phyloP scores from a whole-genome alignment of 1,140 invertebrate species.

The Polypedilum pembai region DNA sequence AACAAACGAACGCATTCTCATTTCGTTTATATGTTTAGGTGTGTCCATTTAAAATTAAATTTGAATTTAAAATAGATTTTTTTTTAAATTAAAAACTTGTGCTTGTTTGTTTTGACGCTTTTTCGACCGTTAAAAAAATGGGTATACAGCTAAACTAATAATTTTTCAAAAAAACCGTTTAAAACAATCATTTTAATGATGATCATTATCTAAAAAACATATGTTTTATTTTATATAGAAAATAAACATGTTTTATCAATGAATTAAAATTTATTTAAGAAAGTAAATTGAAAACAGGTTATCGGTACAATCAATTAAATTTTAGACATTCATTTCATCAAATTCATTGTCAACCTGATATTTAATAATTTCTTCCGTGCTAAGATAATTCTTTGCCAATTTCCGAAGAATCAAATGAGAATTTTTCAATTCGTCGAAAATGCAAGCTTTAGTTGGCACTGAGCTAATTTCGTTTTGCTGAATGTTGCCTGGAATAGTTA shows the following conservation, averaged over 20 bases:
- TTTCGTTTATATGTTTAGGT: background rate
- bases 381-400: background rate
- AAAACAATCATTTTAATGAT: too few relatives aligned
- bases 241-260: too few relatives aligned
- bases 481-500: background rate
- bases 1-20: background rate
- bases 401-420: background rate
- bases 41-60: background rate
- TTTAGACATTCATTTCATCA: background rate
- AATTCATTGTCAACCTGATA: background rate
- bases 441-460: too few relatives aligned
- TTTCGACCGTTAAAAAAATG: background rate
- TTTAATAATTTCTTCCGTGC: background rate
- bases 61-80: background rate
- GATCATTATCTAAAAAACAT: slow-evolving; percentile 93
- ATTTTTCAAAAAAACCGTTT: too few relatives aligned
- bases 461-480: background rate
- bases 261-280: too few relatives aligned
- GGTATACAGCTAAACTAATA: slow-evolving; percentile 29
- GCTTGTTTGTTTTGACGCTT: background rate
- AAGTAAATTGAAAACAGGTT: background rate
- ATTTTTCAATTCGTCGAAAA: too few relatives aligned
- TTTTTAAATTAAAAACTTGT: background rate
- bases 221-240: too few relatives aligned
- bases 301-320: background rate